Conservation (phyloP, 2,888 invertebrate genomes). For the Mimas tiliae region DNA sequence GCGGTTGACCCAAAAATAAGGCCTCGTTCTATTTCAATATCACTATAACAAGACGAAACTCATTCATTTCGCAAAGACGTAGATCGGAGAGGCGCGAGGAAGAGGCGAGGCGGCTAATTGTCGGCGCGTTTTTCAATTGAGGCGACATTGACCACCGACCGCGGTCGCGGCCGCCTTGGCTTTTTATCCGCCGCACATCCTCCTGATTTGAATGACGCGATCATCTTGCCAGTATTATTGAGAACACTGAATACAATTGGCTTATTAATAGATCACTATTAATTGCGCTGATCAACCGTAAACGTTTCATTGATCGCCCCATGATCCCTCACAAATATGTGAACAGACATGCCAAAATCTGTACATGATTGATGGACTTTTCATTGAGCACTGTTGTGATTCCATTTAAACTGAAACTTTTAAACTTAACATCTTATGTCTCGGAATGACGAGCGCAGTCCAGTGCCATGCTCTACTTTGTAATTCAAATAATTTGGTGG, state of each 20-base stretch:
- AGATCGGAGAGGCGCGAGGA: constrained; percentile 3
- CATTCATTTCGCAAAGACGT: constrained; percentile 32
- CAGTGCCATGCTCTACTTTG: too few relatives aligned
- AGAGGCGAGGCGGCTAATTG: constrained; percentile 33
- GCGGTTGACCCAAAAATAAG: constrained; percentile 3
- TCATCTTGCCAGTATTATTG: neutral
- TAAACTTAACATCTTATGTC: too few relatives aligned
- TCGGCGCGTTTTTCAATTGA: constrained; percentile 34
- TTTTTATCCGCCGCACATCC: constrained; percentile 33
- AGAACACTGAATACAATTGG: neutral
- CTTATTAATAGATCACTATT: neutral
- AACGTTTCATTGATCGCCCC: neutral
- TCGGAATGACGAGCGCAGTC: too few relatives aligned
- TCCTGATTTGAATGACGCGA: constrained; percentile 29
- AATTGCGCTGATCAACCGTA: neutral
- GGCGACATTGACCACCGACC: constrained; percentile 23
- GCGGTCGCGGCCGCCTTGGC: constrained; percentile 29
- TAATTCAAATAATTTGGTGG: too few relatives aligned
- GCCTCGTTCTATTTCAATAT: constrained; percentile 14
- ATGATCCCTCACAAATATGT: too few relatives aligned
- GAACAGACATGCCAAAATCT: too few relatives aligned
- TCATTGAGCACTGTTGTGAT: too few relatives aligned
- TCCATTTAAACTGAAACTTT: too few relatives aligned
- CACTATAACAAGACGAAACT: constrained; percentile 25
- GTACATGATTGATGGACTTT: too few relatives aligned